phyloP scores from a whole-genome alignment of 2,888 invertebrate genomes.

The Tanytarsus gracilentus region DNA sequence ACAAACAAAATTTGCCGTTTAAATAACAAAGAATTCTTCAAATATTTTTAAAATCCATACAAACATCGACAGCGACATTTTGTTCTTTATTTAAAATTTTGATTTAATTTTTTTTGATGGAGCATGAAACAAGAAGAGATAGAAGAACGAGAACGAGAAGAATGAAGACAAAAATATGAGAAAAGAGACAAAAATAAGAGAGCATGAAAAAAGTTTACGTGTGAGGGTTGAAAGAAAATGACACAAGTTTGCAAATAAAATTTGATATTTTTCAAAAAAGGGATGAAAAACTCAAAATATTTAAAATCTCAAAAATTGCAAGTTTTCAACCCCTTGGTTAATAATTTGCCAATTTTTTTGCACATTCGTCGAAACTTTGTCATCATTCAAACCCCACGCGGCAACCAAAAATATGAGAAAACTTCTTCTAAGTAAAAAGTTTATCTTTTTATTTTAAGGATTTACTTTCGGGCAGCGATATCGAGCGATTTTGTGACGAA shows the following conservation, averaged over 20 bases:
- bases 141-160: conserved; percentile 44
- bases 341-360: too few relatives aligned
- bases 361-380: too few relatives aligned
- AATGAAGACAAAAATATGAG: conserved; percentile 36
- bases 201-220: conserved; percentile 34
- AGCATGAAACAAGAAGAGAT: conserved; percentile 46
- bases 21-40: background rate
- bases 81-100: conserved; percentile 4
- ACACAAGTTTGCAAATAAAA: conserved; percentile 34
- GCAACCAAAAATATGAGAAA: conserved; percentile 30
- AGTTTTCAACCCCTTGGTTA: too few relatives aligned
- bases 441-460: conserved; percentile 33
- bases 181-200: conserved; percentile 34
- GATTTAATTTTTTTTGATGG: conserved; percentile 9
- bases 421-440: conserved; percentile 32
- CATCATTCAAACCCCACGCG: too few relatives aligned
- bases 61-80: conserved; percentile 26
- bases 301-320: background rate
- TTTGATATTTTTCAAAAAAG: background rate
- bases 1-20: background rate
- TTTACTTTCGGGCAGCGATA: conserved; percentile 79
- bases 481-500: conserved; percentile 70
- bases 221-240: too few relatives aligned
- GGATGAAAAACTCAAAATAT: too few relatives aligned
- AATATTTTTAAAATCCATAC: conserved; percentile 14